Base-by-base conservation (phyloP, 2,797 vertebrate genomes). In the Silurus lanzhouensis region DNA sequence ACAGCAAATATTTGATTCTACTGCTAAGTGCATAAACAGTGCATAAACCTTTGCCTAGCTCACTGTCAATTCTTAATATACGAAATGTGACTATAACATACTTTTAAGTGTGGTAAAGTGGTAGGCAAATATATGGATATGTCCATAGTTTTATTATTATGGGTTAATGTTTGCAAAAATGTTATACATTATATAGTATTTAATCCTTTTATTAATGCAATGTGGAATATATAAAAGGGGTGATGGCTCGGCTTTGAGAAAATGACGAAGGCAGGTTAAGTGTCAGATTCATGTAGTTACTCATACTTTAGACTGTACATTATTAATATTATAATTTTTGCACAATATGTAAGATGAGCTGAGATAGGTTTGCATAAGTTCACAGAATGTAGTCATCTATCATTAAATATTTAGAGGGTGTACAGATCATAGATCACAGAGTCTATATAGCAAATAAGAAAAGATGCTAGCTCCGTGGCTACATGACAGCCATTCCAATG, bases 371-470 rank as follows among this genome's bases (percentile, higher is more conserved):
- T 70, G 61, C 6, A 52, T 55, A 80, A 80, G 60, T 12, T 63
- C 38, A 31, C 17, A 67, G 48, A 66, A 66, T 80, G 13, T n/a
- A 64, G 77, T 67, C 79, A 81, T 68, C 25, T 20, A 12, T 22
- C 66, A 58, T 68, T 7, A 70, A 82, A 57, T 82, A 82, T 70
- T 82, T 58, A 82, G 12, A 68, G 15, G 10, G 66, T 70, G n/a
- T 57, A 81, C 46, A 67, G 48, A 31, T 58, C 25, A 57, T 68
- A 52, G 48, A 52, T 52, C 48, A 52, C 48, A 52, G 10, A 52
- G 48, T 10, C 48, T 7, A 38, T 77, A 77, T 20, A 38, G 27
- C 8, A 20, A 19, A 25, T 12, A 60, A 60, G 4, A 38, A 75
- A 17, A 74, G 22, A 15, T 3, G 3, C 25, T 22, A 60, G 27